Base-by-base conservation (phyloP, 2,888 invertebrate species). In the Agapetus fuscipes region DNA sequence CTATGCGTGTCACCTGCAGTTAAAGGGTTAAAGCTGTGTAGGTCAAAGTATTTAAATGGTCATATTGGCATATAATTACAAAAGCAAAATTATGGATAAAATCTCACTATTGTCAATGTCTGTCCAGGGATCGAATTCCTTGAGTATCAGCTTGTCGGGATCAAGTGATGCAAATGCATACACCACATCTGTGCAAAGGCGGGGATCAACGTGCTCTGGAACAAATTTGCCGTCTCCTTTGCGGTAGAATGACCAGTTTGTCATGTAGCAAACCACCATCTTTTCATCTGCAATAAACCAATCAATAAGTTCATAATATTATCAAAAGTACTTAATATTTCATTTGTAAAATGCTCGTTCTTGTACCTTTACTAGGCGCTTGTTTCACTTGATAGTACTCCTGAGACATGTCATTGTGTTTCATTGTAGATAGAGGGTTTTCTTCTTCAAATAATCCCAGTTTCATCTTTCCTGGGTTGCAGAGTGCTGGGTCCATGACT, bases 131-230 rank as follows among this genome's bases (percentile, higher is more conserved):
- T 93, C 91, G 49, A 88, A 87, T 42, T 87, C 78, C 41, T 83
- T 82, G 10, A 89, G 74, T 2, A 78, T 62, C 13, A 90, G 69
- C 9, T 77, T 80, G 48, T 86, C 81, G 0, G 88, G 83, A 52
- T 90, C 83, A 37, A 94, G 66, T 16, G 84, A 83, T 2, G 89
- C 89, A 55, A 91, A 94, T 0, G 93, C 90, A 53, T 93, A 94
- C 11, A 94, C 76, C 1, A 94, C 64, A 51, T 91, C 88, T 0
- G 90, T 90, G 56, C 95, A 95, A 0, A 93, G 72, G 36, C 75
- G 67, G 1, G 82, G 72, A 53, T 91, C 85, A 2, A 91, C 66
- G 50, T 87, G 77, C 60, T 91, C 90, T 0, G 91, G 91, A 0
- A 84, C 82, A 57, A 86, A 93, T 59, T 85, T 82, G 3, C 85